phyloP scores from a whole-genome alignment of 2,888 invertebrate genomes.

The Eilema sororculum region DNA sequence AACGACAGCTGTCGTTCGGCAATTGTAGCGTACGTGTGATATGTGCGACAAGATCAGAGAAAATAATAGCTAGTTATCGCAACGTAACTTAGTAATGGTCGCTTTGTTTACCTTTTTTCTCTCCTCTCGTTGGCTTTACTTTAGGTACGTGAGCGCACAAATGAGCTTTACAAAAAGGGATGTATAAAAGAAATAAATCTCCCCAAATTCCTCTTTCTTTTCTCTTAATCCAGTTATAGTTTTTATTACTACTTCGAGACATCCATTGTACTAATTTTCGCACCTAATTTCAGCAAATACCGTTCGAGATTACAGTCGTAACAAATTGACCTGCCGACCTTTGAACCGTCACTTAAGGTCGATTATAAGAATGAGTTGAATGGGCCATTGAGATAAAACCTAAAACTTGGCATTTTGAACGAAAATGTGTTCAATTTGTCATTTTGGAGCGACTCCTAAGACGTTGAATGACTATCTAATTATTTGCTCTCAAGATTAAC shows the following conservation, averaged over 20 bases:
- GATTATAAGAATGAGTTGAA: slow-evolving; percentile 49
- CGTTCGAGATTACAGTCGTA: slow-evolving; percentile 42
- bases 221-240: slow-evolving; percentile 12
- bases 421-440: slow-evolving; percentile 37
- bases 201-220: slow-evolving; percentile 5
- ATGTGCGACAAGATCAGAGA: too few relatives aligned
- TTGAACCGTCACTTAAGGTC: slow-evolving; percentile 35
- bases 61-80: too few relatives aligned
- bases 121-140: too few relatives aligned
- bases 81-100: too few relatives aligned
- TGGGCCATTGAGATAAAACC: slow-evolving; percentile 37
- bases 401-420: slow-evolving; percentile 36
- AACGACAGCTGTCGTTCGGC: too few relatives aligned
- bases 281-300: slow-evolving; percentile 49
- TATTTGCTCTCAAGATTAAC: neutral
- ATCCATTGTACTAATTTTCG: slow-evolving; percentile 41
- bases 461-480: slow-evolving; percentile 16
- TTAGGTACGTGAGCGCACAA: too few relatives aligned
- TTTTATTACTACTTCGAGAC: slow-evolving; percentile 33
- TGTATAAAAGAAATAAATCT: neutral
- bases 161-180: too few relatives aligned
- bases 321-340: slow-evolving; percentile 46
- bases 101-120: too few relatives aligned
- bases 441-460: slow-evolving; percentile 27
- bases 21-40: too few relatives aligned